phyloP scores from a whole-genome alignment of 1,140 invertebrate species.

The Musca domestica region DNA sequence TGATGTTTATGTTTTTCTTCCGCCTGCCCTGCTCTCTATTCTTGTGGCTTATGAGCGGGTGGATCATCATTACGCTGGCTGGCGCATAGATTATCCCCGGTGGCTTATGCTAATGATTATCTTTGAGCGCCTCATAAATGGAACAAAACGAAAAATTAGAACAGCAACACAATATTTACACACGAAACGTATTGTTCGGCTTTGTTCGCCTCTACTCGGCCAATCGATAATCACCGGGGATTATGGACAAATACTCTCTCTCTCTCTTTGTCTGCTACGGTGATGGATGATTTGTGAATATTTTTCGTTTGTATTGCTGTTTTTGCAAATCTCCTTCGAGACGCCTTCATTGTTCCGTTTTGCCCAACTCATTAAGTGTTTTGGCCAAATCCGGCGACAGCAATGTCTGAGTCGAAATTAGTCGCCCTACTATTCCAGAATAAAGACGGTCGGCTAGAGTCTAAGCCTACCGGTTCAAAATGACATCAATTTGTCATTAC shows the following conservation, averaged over 20 bases:
- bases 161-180: constrained; percentile 16
- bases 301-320: too few relatives aligned
- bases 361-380: too few relatives aligned
- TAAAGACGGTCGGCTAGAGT: too few relatives aligned
- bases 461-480: neutral
- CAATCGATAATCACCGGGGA: too few relatives aligned
- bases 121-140: neutral
- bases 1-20: too few relatives aligned
- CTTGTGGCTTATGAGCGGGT: neutral
- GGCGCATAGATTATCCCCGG: constrained; percentile 17
- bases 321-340: constrained; percentile 9
- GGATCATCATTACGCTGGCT: constrained; percentile 17
- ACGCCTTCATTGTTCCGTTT: constrained; percentile 9
- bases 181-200: constrained; percentile 1
- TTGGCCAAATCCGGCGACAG: too few relatives aligned
- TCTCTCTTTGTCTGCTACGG: too few relatives aligned
- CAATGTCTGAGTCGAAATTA: too few relatives aligned
- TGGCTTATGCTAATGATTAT: constrained; percentile 10
- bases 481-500: constrained; percentile 24
- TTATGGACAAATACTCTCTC: too few relatives aligned
- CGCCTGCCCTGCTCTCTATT: neutral
- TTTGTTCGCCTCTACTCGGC: too few relatives aligned
- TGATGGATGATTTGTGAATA: too few relatives aligned
- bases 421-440: too few relatives aligned
- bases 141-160: constrained; percentile 1